These are phyloP conservation scores for Deroplatys truncata DNA, from an alignment of 2,888 invertebrate genomes.

Conservation along the genomic window DNA sequence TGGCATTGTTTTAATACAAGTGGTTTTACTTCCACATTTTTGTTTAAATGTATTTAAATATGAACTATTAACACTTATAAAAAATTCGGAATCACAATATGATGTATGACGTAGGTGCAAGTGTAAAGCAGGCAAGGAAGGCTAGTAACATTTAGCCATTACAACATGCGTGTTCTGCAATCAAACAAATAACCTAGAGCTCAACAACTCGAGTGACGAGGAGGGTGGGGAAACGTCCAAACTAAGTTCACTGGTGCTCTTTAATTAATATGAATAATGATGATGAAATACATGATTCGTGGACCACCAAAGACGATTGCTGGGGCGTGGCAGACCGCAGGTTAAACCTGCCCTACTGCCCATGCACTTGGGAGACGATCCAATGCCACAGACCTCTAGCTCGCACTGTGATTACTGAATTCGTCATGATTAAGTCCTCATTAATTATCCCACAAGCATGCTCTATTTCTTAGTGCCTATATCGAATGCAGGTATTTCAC, in stretches of 20 bases:
- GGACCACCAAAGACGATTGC: slow-evolving; percentile 11
- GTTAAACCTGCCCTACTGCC: background rate
- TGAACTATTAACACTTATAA: no score
- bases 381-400: background rate
- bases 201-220: no score
- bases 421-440: no score
- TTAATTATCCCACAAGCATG: no score
- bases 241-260: background rate
- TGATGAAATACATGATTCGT: slow-evolving; percentile 7
- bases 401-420: background rate
- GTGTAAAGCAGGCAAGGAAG: no score
- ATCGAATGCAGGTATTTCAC: no score
- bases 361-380: background rate
- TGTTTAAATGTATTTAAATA: no score
- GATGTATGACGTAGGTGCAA: no score
- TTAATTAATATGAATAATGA: slow-evolving; percentile 16
- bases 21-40: no score
- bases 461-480: no score
- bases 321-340: background rate
- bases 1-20: no score
- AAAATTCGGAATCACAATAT: no score
- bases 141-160: background rate
- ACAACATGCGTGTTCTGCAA: background rate
- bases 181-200: slow-evolving; percentile 3
- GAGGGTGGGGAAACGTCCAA: background rate